Conservation (phyloP, 2,888 invertebrate species). For the Drosophila merina region DNA sequence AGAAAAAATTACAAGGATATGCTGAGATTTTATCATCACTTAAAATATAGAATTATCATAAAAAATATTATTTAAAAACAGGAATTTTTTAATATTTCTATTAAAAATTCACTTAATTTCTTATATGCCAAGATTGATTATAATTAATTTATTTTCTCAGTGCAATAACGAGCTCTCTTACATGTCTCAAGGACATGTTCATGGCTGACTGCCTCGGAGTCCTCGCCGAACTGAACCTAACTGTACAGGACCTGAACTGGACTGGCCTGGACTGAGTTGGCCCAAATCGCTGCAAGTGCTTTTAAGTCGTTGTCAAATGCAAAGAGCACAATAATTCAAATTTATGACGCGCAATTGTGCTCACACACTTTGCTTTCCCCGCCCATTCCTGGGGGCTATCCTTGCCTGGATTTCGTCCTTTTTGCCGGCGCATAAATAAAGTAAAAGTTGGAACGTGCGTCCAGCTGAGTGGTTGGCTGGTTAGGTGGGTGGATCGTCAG, state of each 20-base stretch:
- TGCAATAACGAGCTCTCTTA: constrained; percentile 26
- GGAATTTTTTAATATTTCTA: neutral
- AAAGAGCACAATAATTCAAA: constrained; percentile 80
- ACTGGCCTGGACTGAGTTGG: constrained; percentile 60
- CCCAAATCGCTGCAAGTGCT: constrained; percentile 79
- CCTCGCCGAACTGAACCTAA: constrained; percentile 12
- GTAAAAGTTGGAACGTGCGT: constrained; percentile 62
- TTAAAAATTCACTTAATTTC: neutral
- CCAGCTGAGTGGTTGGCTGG: constrained; percentile 42
- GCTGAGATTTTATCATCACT: neutral
- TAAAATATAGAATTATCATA: neutral
- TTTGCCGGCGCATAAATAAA: constrained; percentile 68
- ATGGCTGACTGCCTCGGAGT: constrained; percentile 45
- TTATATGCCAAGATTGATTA: too few species aligned
- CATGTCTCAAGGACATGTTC: constrained; percentile 75
- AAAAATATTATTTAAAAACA: neutral
- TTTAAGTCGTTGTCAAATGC: constrained; percentile 78
- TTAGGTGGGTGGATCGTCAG: constrained; percentile 54
- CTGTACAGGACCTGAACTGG: constrained; percentile 24
- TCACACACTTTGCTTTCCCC: constrained; percentile 61
- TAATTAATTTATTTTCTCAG: neutral
- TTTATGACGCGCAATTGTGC: constrained; percentile 79
- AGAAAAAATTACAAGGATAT: constrained; percentile 2
- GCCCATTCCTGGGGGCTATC: neutral
- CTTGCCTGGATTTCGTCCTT: constrained; percentile 16